Conservation (phyloP, 2,797 vertebrate species). For the Erethizon dorsatum region DNA sequence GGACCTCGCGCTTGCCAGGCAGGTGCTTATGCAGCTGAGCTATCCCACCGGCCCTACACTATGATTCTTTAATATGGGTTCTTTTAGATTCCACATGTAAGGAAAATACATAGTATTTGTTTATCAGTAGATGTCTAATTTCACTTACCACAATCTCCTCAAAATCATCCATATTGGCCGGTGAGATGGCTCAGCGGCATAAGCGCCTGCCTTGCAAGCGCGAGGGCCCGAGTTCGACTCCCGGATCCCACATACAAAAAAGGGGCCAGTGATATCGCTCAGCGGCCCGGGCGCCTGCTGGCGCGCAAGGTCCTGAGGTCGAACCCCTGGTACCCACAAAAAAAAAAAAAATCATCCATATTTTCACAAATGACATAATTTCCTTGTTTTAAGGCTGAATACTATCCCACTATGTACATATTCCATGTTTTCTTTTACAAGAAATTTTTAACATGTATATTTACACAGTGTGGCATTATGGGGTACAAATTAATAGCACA, state of each 20-base stretch:
- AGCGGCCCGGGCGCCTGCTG: no score
- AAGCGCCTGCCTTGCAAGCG: no score
- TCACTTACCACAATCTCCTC: not conserved
- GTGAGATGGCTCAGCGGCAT: no score
- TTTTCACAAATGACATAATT: not conserved
- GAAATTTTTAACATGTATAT: not conserved
- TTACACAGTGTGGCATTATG: no score
- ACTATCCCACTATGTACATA: not conserved
- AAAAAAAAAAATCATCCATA: not conserved
- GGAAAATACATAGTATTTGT: not conserved
- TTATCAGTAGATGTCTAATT: not conserved
- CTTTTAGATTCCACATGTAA: not conserved
- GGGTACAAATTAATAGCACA: not conserved
- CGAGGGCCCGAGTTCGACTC: no score
- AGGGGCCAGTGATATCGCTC: no score
- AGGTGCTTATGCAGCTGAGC: no score
- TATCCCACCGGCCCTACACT: not conserved
- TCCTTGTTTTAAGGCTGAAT: not conserved
- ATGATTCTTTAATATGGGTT: not conserved
- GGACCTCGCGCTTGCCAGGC: no score
- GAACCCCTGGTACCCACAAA: no score
- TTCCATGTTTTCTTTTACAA: not conserved
- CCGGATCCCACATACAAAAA: no score
- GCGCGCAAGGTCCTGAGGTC: no score
- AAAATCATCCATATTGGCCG: not conserved